Evolutionary conservation across 2,113 vertebrate species (phyloP), one percentile per base, ranked within the genome.

Genomic region (Sialia sialis): DNA sequence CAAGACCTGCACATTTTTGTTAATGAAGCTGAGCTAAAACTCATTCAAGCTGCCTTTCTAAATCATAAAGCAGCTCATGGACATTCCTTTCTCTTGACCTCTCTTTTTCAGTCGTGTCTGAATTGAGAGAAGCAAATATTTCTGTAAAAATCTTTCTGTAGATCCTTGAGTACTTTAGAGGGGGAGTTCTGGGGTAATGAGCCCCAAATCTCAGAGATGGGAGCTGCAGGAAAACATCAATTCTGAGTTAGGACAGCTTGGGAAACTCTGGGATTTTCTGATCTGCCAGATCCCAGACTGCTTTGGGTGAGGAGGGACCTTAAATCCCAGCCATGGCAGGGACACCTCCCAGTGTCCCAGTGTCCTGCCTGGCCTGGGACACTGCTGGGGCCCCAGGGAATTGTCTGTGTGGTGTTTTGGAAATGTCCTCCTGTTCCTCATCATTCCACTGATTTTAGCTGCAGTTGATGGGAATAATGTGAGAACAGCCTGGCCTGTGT

Each of bases 1-100:
- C 87, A 89, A 89, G 91, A 82, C 66, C 77, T 91, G 73, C 74
- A 73, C 73, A 41, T 92, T 91, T 96, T 80, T 81, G 84, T 43
- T 89, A 91, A 72, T 78, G 89, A 96, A 91, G 84, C 60, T 78
- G 69, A 87, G 60, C 68, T 91, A 60, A 90, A 93, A 94, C 64
- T 91, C 91, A 17, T 10, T 89, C 52, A 27, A 52, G 66, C 54
- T 91, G 73, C 52, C 43, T 89, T 78, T 94, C 30, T 82, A 87
- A 92, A 78, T 92, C 84, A 82, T 89, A 81, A 59, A 94, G 72
- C 81, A 70, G 14, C 52, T 76, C 36, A 9, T 36, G 41, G 58
- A 56, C 22, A 34, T 67, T 26, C 25, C 38, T 79, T 79, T 49
- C 22, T 91, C 15, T 41, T 14, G 34, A 23, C 43, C 36, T 91